Evolutionary conservation across 2,888 invertebrate genomes (phyloP).

Genomic region (Dicyrtomina minuta): DNA sequence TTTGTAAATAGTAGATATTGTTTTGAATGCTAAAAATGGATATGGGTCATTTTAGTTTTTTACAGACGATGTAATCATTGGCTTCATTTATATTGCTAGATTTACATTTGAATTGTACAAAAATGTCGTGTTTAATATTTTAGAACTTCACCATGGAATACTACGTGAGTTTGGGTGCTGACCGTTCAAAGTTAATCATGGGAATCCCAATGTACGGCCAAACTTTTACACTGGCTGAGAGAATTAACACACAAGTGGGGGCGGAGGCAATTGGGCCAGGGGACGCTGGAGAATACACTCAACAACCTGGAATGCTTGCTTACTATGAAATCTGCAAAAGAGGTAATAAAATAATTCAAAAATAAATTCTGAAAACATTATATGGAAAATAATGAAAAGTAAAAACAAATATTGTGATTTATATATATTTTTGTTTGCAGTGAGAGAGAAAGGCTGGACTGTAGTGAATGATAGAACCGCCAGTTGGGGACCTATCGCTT

Average conservation of each 20-base stretch:
- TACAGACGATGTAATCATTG: too few species aligned
- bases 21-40: too few species aligned
- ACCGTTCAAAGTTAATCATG: constrained; percentile 73
- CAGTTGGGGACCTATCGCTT: constrained; percentile 74
- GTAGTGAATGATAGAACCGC: constrained; percentile 62
- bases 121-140: too few species aligned
- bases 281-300: constrained; percentile 75
- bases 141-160: constrained; percentile 56
- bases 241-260: constrained; percentile 61
- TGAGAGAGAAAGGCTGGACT: constrained; percentile 62
- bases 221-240: constrained; percentile 67
- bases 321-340: constrained; percentile 81
- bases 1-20: too few species aligned
- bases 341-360: constrained; percentile 44
- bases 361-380: neutral
- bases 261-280: constrained; percentile 72
- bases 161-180: constrained; percentile 61
- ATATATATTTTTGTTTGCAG: too few species aligned
- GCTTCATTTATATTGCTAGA: too few species aligned
- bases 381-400: too few species aligned
- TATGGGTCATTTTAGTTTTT: too few species aligned
- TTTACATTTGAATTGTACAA: too few species aligned
- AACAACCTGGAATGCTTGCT: constrained; percentile 82
- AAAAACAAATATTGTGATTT: neutral
- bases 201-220: constrained; percentile 88